These are phyloP conservation scores for Metallyticus violacea DNA, from an alignment of 2,888 invertebrate species.

Conservation along the genomic window DNA sequence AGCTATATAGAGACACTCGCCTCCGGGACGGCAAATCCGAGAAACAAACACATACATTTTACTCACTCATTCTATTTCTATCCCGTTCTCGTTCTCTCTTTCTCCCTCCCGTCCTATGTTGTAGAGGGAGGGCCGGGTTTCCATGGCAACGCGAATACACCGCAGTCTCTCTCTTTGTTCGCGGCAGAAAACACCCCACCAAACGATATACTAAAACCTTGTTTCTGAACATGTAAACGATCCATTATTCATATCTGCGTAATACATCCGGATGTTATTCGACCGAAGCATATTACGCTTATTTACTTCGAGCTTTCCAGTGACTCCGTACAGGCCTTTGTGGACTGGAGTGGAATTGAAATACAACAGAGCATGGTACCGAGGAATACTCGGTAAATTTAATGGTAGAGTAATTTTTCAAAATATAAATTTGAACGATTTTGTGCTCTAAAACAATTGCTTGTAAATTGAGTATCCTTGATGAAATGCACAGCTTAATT, in stretches of 20 bases:
- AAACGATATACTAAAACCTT: background rate
- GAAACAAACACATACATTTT: slow-evolving; percentile 9
- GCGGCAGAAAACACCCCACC: background rate
- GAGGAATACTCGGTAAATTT: no score
- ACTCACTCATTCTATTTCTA: background rate
- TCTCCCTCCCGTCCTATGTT: background rate
- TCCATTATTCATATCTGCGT: background rate
- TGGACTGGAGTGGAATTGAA: background rate
- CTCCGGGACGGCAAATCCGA: slow-evolving; percentile 10
- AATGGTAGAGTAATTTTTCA: no score
- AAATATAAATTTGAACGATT: no score
- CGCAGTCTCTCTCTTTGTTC: background rate
- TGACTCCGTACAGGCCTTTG: background rate
- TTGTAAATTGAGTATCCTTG: no score
- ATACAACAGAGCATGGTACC: background rate
- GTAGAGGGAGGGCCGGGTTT: background rate
- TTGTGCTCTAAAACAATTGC: no score
- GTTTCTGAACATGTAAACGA: background rate
- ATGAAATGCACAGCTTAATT: no score
- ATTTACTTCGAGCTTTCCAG: background rate
- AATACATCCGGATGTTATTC: background rate
- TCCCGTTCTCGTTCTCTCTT: background rate
- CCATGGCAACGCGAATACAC: slow-evolving; percentile 6
- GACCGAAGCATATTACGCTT: background rate
- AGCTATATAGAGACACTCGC: background rate